Evolutionary conservation across 2,113 vertebrate species (phyloP).

Genomic region (Isichthys henryi): DNA sequence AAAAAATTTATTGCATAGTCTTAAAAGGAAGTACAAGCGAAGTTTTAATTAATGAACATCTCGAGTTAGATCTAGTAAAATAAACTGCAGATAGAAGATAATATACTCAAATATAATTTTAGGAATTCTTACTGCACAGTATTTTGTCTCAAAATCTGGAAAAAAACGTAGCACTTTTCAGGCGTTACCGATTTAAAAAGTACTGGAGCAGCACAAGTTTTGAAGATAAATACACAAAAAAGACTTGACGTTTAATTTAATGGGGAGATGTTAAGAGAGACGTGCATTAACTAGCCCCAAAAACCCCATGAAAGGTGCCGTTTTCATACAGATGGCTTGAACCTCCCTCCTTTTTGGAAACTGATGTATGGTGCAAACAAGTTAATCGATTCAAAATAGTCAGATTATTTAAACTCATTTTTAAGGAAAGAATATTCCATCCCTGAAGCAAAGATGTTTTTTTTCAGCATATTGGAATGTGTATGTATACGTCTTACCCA

Average conservation of each 20-base stretch:
- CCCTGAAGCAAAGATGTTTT: slow-evolving; percentile 10
- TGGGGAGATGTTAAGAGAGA: not conserved
- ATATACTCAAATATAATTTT: not conserved
- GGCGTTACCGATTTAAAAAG: not conserved
- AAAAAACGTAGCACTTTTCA: not conserved
- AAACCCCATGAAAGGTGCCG: not conserved
- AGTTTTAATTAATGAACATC: not conserved
- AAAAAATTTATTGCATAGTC: slow-evolving; percentile 20
- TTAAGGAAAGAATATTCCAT: not conserved
- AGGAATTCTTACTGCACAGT: not conserved
- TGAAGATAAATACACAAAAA: slow-evolving; percentile 17
- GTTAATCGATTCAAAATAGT: not conserved
- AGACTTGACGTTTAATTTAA: not conserved
- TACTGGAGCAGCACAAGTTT: slow-evolving; percentile 8
- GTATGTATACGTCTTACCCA: not conserved
- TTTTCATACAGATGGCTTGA: not conserved
- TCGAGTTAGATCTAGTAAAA: not conserved
- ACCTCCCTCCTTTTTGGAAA: not conserved
- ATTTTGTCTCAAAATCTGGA: not conserved
- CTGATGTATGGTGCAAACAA: not conserved
- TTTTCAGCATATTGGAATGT: slow-evolving; percentile 9
- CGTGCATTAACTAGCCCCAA: not conserved
- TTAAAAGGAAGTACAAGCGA: slow-evolving; percentile 2
- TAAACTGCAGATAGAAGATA: not conserved
- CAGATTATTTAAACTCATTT: not conserved